Conservation (phyloP, 2,888 invertebrate species). For the Ormyrus thymus region DNA sequence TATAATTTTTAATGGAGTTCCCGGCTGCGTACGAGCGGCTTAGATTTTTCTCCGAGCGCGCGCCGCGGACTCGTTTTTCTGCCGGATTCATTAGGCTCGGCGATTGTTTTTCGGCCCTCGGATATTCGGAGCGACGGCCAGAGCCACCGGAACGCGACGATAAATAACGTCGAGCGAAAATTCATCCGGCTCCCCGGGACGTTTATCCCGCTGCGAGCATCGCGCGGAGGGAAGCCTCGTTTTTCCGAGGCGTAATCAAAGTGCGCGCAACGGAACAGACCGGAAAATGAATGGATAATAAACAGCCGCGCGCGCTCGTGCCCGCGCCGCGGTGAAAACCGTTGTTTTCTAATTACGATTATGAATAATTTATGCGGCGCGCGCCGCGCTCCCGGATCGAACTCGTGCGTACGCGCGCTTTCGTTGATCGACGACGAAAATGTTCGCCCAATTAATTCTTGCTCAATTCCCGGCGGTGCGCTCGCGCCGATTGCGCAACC, state of each 20-base stretch:
- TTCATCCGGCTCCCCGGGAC: no score
- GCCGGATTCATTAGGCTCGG: conserved; percentile 5
- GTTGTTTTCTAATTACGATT: conserved; percentile 47
- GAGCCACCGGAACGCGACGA: no score
- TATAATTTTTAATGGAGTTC: conserved; percentile 31
- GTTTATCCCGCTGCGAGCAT: no score
- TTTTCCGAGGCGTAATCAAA: no score
- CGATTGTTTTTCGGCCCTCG: neutral
- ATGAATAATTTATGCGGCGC: conserved; percentile 47
- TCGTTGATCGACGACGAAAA: conserved; percentile 19
- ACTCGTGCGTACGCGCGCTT: neutral
- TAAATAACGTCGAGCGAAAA: no score
- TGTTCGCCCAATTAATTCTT: conserved; percentile 37
- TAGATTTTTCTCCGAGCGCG: neutral
- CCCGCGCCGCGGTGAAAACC: neutral
- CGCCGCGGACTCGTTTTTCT: neutral
- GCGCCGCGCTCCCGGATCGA: neutral
- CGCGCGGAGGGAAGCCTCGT: no score
- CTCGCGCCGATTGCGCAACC: conserved; percentile 13
- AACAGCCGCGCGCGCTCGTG: neutral
- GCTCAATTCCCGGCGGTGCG: conserved; percentile 12
- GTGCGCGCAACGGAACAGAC: no score
- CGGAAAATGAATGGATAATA: conserved; percentile 14
- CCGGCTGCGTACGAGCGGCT: conserved; percentile 3
- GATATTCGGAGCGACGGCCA: neutral